These are phyloP conservation scores for Creontiades dilutus DNA, from an alignment of 2,888 invertebrate genomes.

Conservation along the genomic window DNA sequence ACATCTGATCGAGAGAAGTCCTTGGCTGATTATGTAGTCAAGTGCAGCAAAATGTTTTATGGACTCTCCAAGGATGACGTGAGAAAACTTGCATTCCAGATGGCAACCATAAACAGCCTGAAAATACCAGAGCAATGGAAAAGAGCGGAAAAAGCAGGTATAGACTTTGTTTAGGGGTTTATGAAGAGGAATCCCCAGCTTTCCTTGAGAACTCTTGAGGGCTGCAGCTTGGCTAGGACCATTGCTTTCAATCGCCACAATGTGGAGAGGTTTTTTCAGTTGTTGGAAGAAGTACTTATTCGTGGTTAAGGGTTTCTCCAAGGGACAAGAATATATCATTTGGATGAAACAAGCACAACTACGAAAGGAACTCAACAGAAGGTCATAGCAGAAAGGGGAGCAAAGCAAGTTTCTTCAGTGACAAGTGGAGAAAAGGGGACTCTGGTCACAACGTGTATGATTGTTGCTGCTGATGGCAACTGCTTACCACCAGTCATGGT, in stretches of 20 bases:
- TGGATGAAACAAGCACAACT: constrained; percentile 78
- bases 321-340: constrained; percentile 77
- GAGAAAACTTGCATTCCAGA: too few relatives aligned
- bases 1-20: too few relatives aligned
- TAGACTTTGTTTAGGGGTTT: too few relatives aligned
- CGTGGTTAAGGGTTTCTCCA: too few relatives aligned
- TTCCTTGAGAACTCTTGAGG: constrained; percentile 69
- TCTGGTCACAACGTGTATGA: constrained; percentile 76
- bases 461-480: constrained; percentile 59
- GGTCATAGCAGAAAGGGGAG: constrained; percentile 77
- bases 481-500: constrained; percentile 62
- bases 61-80: too few relatives aligned
- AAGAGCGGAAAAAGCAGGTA: too few relatives aligned
- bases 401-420: constrained; percentile 77
- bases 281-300: constrained; percentile 62
- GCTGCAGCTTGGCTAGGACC: constrained; percentile 69
- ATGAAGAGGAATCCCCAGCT: too few relatives aligned
- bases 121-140: too few relatives aligned
- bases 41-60: too few relatives aligned
- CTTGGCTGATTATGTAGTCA: too few relatives aligned
- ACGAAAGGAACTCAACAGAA: constrained; percentile 77
- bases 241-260: constrained; percentile 61
- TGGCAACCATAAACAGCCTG: too few relatives aligned
- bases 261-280: constrained; percentile 70
- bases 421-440: constrained; percentile 78